These are phyloP conservation scores for Euwallacea similis DNA, from an alignment of 1,140 invertebrate genomes.

Conservation along the genomic window DNA sequence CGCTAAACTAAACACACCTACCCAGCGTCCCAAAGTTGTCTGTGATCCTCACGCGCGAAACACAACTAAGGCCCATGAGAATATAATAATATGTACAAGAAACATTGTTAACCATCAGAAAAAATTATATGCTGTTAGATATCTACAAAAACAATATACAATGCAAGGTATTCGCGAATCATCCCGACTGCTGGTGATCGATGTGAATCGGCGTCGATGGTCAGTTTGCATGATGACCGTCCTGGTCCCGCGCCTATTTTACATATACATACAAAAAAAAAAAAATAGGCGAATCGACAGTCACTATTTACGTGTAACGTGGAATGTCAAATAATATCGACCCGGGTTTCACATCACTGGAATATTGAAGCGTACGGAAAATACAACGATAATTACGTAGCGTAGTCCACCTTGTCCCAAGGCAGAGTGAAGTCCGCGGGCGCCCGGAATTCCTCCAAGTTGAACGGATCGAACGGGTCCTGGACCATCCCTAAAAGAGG, in stretches of 20 bases:
- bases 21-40: conserved; percentile 31
- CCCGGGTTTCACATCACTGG: conserved; percentile 51
- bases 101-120: conserved; percentile 3
- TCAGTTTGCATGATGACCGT: conserved; percentile 35
- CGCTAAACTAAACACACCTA: background rate
- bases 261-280: background rate
- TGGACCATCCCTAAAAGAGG: conserved; percentile 63
- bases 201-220: conserved; percentile 13
- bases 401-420: conserved; percentile 68
- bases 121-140: conserved; percentile 19
- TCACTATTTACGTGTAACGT: conserved; percentile 42
- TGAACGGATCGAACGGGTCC: conserved; percentile 73
- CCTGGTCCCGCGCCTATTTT: conserved; percentile 50
- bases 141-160: conserved; percentile 35
- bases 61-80: background rate
- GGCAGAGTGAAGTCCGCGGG: conserved; percentile 56
- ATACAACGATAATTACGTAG: conserved; percentile 56
- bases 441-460: conserved; percentile 70
- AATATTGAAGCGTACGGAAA: conserved; percentile 43
- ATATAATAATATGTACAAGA: background rate
- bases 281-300: conserved; percentile 45
- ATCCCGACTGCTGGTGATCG: conserved; percentile 8
- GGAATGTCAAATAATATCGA: conserved; percentile 50
- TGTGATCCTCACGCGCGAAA: background rate
- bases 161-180: conserved; percentile 24